A percentile compares a stretch with the other conserved stretches of the same genome.
phyloP scores from a whole-genome alignment of 2,888 invertebrate genomes.

The Eristalis intricaria region DNA sequence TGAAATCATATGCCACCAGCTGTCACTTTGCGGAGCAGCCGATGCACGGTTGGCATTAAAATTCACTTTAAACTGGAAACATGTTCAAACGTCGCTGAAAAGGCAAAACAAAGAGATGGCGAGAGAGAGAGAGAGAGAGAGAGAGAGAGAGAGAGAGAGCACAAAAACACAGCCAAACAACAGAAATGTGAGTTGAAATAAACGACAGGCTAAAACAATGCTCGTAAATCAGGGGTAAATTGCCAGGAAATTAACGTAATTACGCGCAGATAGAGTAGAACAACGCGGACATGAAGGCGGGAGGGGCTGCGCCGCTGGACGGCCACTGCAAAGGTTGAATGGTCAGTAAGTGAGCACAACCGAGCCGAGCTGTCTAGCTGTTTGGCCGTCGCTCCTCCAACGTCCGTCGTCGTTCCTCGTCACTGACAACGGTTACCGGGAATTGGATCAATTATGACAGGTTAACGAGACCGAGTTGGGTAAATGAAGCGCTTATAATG shows the following conservation, averaged over 20 bases:
- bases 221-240: conserved; percentile 49
- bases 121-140: background rate
- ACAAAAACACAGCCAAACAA: conserved; percentile 10
- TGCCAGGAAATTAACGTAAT: conserved; percentile 53
- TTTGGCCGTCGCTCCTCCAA: background rate
- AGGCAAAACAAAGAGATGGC: too few relatives aligned
- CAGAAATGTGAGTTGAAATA: conserved; percentile 27
- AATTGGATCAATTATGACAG: conserved; percentile 44
- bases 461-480: conserved; percentile 25
- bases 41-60: conserved; percentile 39
- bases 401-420: conserved; percentile 4
- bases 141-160: background rate
- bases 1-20: conserved; percentile 49
- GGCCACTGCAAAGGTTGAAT: conserved; percentile 35
- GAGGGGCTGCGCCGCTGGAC: background rate
- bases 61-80: conserved; percentile 39
- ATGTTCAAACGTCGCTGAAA: background rate
- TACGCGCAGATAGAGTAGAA: conserved; percentile 1
- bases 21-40: conserved; percentile 50
- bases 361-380: background rate
- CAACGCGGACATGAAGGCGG: background rate
- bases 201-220: conserved; percentile 13
- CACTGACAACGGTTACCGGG: conserved; percentile 15
- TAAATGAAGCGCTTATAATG: conserved; percentile 13
- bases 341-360: conserved; percentile 15